Evolutionary conservation across 1,140 invertebrate species (phyloP), one percentile per base, ranked within the genome.

Genomic region (Tetragonula clypearis): DNA sequence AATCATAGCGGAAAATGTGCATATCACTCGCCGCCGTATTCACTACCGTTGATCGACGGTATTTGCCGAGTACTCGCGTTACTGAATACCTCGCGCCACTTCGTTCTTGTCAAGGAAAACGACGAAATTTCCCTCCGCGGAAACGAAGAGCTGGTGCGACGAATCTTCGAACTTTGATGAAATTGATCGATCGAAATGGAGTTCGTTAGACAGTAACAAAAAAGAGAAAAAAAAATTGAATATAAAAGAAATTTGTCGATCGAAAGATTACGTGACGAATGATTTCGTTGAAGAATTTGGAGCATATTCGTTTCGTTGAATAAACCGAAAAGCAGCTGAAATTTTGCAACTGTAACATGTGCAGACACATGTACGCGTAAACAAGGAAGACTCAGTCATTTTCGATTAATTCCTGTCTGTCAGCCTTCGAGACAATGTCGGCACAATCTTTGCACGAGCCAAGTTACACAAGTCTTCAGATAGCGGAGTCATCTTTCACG

Each of bases 1-100:
- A n/a, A 49, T 76, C 26, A 55, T 69, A 12, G 81, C 19, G 30
- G 41, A 35, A 78, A 84, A 79, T 21, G 1, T 58, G 55, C 76
- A 56, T 26, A 53, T 71, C 66, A 30, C 71, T 23, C 82, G 58
- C n/a, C 35, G 53, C 19, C 30, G 56, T 49, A 56, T 79, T 53
- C 35, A 53, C 56, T 23, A 41, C 1, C 1, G 30, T 19, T 12
- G 56, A 60, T 77, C 21, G 9, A 17, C 23, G 15, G 15, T 62
- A n/a, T 41, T 77, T 60, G 41, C 75, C 30, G 3, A 58, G 26
- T 35, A 21, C 12, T 49, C 23, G 35, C n/a, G 69, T 72, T 14
- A 17, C 69, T 5, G 69, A 23, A 21, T 21, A 58, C 30, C 49
- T 75, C 35, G 53, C 30, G 6, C 11, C 55, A 41, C 11, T 75